Conservation (phyloP, 2,113 vertebrate genomes). For the Murina feae region DNA sequence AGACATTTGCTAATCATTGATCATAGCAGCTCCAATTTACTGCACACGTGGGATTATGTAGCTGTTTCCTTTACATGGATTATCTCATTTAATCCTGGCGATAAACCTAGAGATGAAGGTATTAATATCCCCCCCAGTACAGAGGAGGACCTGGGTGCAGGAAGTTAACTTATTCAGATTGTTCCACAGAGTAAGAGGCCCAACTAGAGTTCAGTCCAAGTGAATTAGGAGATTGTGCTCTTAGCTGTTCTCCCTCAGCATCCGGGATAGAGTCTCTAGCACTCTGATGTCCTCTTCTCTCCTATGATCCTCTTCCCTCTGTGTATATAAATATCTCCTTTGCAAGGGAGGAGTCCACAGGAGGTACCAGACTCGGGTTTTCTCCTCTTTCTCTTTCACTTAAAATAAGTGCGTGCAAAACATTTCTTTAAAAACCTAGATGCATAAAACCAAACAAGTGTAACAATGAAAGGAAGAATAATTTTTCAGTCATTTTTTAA, state of each 20-base stretch:
- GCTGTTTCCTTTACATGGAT: background rate
- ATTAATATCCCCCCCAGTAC: background rate
- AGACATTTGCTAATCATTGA: background rate
- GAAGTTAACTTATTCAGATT: background rate
- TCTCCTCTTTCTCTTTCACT: background rate
- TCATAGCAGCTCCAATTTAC: background rate
- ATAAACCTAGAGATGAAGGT: background rate
- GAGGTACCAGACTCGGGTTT: background rate
- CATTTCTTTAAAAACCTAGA: background rate
- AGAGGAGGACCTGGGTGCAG: background rate
- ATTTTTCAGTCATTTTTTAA: background rate
- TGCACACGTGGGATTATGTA: background rate
- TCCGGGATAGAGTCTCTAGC: background rate
- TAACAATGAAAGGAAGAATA: background rate
- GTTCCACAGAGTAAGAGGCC: background rate
- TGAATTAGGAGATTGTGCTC: background rate
- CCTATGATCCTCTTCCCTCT: background rate
- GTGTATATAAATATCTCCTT: background rate
- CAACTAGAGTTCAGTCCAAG: background rate
- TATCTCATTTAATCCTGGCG: conserved; percentile 3
- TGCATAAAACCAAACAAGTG: background rate
- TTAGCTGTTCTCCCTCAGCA: rapidly evolving
- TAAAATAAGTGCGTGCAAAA: background rate
- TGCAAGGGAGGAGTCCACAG: background rate
- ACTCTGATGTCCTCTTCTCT: background rate